A percentile compares a stretch with the other conserved stretches of the same genome.
Evolutionary conservation across 1,140 invertebrate genomes (phyloP).

Genomic region (Euglossa dilemma): DNA sequence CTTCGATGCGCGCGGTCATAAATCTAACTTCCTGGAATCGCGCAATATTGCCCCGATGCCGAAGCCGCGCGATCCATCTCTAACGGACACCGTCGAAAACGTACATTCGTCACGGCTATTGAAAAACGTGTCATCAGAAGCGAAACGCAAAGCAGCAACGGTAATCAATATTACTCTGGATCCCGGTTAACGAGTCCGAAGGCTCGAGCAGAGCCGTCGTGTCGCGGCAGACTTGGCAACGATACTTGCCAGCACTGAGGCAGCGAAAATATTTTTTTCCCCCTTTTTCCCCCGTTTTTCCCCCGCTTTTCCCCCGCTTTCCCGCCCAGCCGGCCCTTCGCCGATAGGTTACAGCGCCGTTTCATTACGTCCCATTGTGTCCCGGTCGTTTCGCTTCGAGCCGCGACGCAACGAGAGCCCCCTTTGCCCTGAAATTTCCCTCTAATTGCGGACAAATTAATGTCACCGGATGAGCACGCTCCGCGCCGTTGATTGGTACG

Average conservation of each 20-base stretch:
- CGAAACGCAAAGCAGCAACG: neutral
- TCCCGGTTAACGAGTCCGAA: conserved; percentile 8
- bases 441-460: conserved; percentile 66
- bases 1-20: neutral
- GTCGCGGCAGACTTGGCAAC: conserved; percentile 27
- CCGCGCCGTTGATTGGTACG: conserved; percentile 60
- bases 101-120: conserved; percentile 24
- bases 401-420: conserved; percentile 4
- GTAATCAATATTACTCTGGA: conserved; percentile 9
- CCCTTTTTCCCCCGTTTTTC: neutral
- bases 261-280: conserved; percentile 41
- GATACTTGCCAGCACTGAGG: conserved; percentile 32
- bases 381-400: conserved; percentile 16
- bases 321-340: no score
- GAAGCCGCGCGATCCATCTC: conserved; percentile 1
- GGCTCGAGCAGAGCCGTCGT: neutral
- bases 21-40: conserved; percentile 10
- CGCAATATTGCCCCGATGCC: neutral
- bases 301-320: neutral
- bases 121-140: conserved; percentile 3
- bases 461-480: conserved; percentile 51
- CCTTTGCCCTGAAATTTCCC: conserved; percentile 50
- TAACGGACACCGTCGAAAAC: neutral
- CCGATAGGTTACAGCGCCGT: conserved; percentile 35
- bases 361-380: conserved; percentile 55